phyloP scores from a whole-genome alignment of 2,888 invertebrate genomes.

The Conistra vaccinii region DNA sequence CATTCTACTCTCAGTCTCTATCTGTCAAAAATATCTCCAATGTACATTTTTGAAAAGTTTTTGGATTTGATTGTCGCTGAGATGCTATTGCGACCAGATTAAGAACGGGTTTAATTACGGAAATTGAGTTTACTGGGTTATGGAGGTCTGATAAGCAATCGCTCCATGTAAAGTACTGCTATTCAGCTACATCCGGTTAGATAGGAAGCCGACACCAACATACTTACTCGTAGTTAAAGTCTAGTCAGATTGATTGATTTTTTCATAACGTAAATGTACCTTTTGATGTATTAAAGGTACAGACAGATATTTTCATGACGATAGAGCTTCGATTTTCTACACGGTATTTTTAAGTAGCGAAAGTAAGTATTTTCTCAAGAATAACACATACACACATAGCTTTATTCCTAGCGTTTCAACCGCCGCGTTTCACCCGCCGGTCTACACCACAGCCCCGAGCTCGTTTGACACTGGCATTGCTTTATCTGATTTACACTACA shows the following conservation, averaged over 20 bases:
- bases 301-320: neutral
- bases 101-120: neutral
- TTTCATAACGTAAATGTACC: neutral
- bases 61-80: neutral
- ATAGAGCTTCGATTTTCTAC: neutral
- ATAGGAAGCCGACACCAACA: too few relatives aligned
- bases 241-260: too few relatives aligned
- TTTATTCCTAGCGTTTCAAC: constrained; percentile 10
- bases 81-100: neutral
- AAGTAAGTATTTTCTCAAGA: neutral
- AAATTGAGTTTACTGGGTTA: neutral
- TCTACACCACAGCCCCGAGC: constrained; percentile 17
- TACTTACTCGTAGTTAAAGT: too few relatives aligned
- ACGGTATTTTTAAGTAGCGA: neutral
- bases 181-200: too few relatives aligned
- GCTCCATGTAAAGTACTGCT: too few relatives aligned
- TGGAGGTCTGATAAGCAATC: too few relatives aligned
- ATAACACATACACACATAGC: neutral
- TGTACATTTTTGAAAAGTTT: neutral
- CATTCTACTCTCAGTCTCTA: neutral
- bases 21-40: too few relatives aligned
- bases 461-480: constrained; percentile 64
- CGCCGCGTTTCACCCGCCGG: constrained; percentile 43
- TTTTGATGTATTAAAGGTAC: neutral
- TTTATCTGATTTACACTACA: constrained; percentile 80